These are phyloP conservation scores for Plectrocnemia conspersa DNA, from an alignment of 1,140 invertebrate species.

Conservation along the genomic window DNA sequence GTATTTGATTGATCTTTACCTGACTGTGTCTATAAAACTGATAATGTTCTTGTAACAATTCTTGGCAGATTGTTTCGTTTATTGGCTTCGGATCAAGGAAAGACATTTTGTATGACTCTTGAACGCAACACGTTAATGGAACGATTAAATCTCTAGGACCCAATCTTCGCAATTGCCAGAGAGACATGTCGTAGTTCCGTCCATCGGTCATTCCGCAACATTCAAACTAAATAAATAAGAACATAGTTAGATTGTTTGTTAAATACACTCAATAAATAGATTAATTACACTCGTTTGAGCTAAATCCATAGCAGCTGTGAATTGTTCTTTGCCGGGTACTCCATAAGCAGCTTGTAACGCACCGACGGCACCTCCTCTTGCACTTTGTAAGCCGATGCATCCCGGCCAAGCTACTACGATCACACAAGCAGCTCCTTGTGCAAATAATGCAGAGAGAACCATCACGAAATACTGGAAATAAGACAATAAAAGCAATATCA, in stretches of 20 bases:
- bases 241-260: slow-evolving; percentile 20
- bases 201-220: slow-evolving; percentile 79
- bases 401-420: slow-evolving; percentile 74
- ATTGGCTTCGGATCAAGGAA: slow-evolving; percentile 73
- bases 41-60: slow-evolving; percentile 55
- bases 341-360: slow-evolving; percentile 72
- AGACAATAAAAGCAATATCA: slow-evolving; percentile 30
- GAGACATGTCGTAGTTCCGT: slow-evolving; percentile 75
- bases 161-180: slow-evolving; percentile 71
- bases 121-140: slow-evolving; percentile 74
- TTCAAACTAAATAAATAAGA: slow-evolving; percentile 55
- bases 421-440: slow-evolving; percentile 67
- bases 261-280: background rate
- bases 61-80: slow-evolving; percentile 68
- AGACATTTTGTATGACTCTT: slow-evolving; percentile 53
- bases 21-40: slow-evolving; percentile 59
- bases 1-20: slow-evolving; percentile 44
- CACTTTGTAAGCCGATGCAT: slow-evolving; percentile 66
- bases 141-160: slow-evolving; percentile 67
- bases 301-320: slow-evolving; percentile 75
- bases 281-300: slow-evolving; percentile 43
- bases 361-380: slow-evolving; percentile 61
- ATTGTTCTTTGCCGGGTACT: slow-evolving; percentile 62
- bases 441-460: slow-evolving; percentile 63
- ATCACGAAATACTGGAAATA: slow-evolving; percentile 66